These are phyloP conservation scores for Catharus bicknelli DNA, from an alignment of 2,113 vertebrate species.

Conservation along the genomic window DNA sequence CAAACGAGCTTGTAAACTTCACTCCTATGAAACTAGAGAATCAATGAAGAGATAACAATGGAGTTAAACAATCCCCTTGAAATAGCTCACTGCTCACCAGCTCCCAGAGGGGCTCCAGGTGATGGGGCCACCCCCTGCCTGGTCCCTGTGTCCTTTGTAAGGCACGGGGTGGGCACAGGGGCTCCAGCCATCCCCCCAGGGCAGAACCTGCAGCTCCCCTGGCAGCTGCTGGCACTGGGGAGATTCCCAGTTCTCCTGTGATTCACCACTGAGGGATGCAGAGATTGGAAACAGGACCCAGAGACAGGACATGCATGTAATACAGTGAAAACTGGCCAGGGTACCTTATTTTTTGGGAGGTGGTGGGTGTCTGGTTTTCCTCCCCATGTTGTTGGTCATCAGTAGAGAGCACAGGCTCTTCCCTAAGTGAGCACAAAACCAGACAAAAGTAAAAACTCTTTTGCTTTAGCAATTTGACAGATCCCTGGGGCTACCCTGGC, in stretches of 20 bases:
- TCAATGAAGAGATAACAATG: background rate
- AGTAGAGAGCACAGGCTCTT: background rate
- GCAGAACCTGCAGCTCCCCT: background rate
- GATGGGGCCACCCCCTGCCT: background rate
- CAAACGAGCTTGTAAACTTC: background rate
- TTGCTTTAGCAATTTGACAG: background rate
- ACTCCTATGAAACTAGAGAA: background rate
- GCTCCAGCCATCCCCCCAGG: background rate
- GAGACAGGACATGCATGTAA: background rate
- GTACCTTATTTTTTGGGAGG: conserved; percentile 43
- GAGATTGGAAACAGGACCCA: background rate
- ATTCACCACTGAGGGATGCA: background rate
- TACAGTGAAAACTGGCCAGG: background rate
- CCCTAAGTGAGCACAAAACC: background rate
- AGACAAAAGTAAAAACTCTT: background rate
- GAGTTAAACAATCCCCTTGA: background rate
- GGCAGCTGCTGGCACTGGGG: background rate
- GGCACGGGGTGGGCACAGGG: background rate
- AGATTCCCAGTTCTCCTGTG: background rate
- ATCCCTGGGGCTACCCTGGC: background rate
- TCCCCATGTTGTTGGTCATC: background rate
- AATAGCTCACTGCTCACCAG: background rate
- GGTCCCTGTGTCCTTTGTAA: background rate
- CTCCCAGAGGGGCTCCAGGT: background rate
- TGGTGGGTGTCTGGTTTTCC: background rate